Percentiles rank a stretch among this genome's conserved stretches.
These are phyloP conservation scores for Synergus laeviventris DNA, from an alignment of 2,888 invertebrate genomes.

Conservation along the genomic window DNA sequence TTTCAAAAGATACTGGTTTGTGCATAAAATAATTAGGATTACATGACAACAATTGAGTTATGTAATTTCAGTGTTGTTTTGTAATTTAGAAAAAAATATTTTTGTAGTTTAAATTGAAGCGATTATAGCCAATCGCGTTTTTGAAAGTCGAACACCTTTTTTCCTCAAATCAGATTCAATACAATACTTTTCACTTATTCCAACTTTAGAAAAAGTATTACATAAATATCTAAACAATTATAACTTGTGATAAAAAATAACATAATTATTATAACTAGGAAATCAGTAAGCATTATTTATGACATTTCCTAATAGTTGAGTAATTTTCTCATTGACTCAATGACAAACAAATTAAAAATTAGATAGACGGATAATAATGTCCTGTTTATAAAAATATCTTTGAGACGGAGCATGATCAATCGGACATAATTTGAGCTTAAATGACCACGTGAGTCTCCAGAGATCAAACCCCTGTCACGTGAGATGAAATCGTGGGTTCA, in stretches of 20 bases:
- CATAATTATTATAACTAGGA: neutral
- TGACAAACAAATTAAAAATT: constrained; percentile 13
- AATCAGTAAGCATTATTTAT: neutral
- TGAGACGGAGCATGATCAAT: neutral
- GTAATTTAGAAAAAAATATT: neutral
- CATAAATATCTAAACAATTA: neutral
- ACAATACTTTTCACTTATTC: neutral
- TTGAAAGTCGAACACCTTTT: neutral
- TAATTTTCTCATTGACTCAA: neutral
- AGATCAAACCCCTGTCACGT: neutral
- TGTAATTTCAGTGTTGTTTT: constrained; percentile 13
- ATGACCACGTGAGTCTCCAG: neutral
- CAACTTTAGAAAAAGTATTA: neutral
- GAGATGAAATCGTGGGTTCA: neutral
- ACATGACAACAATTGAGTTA: constrained; percentile 21
- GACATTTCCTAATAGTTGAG: neutral
- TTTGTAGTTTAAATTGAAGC: neutral
- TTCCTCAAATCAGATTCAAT: neutral
- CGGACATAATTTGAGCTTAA: neutral
- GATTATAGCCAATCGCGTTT: neutral
- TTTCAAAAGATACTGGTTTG: constrained; percentile 12
- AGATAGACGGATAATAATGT: constrained; percentile 2
- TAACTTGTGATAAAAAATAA: neutral
- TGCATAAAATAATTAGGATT: neutral
- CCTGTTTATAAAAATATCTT: constrained; percentile 5